phyloP scores from a whole-genome alignment of 2,888 invertebrate genomes.

The Watsonalla binaria region DNA sequence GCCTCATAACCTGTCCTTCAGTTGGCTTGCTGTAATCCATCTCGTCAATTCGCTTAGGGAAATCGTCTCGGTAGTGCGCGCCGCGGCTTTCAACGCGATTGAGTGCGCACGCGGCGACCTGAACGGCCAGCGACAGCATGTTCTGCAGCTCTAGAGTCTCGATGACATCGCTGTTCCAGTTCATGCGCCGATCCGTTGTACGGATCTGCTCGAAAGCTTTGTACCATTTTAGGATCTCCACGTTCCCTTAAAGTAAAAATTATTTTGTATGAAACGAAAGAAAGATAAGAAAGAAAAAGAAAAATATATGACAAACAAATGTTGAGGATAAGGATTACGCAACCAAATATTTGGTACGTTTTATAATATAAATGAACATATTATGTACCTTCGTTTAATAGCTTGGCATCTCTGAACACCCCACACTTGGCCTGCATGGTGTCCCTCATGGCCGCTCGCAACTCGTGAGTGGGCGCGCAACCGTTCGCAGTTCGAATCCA shows the following conservation, averaged over 20 bases:
- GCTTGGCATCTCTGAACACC: constrained; percentile 95
- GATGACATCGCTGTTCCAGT: constrained; percentile 98
- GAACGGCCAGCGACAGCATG: constrained; percentile 92
- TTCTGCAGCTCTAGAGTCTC: constrained; percentile 98
- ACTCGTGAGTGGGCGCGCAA: constrained; percentile 83
- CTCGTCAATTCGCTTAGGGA: constrained; percentile 92
- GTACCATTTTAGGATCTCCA: constrained; percentile 85
- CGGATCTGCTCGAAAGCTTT: constrained; percentile 85
- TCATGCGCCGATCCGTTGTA: constrained; percentile 83
- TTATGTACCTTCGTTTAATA: constrained; percentile 85
- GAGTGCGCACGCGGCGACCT: constrained; percentile 90
- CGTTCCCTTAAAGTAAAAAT: constrained; percentile 28
- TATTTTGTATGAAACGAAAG: neutral
- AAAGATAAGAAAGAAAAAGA: too few relatives aligned
- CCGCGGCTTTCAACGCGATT: constrained; percentile 97
- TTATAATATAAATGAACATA: neutral
- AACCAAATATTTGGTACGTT: neutral
- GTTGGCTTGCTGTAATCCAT: constrained; percentile 93
- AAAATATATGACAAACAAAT: too few relatives aligned
- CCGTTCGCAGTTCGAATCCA: constrained; percentile 87
- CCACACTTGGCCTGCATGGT: constrained; percentile 98
- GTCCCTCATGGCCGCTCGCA: constrained; percentile 93
- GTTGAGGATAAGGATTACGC: too few relatives aligned
- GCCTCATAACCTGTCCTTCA: too few relatives aligned
- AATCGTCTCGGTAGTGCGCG: constrained; percentile 99